Evolutionary conservation across 2,797 vertebrate genomes (phyloP).

Genomic region (Onychomys torridus): DNA sequence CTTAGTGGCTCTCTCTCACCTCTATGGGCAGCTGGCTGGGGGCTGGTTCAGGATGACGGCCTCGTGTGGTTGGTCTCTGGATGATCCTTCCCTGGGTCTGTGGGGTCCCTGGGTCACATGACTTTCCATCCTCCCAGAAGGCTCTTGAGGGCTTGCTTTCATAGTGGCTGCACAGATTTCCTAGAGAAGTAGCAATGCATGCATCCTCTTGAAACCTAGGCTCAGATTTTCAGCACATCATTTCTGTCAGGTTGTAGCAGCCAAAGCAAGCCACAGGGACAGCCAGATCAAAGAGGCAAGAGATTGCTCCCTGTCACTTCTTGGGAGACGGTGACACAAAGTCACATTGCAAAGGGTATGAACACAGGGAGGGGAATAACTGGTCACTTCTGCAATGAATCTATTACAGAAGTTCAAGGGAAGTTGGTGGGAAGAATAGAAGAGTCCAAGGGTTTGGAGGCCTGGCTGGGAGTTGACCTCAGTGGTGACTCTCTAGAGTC

Average conservation of each 20-base stretch:
- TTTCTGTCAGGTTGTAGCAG: not conserved
- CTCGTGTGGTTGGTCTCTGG: not conserved
- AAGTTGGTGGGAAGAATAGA: not conserved
- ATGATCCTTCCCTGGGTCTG: not conserved
- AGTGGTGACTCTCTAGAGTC: not conserved
- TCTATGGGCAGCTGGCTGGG: not conserved
- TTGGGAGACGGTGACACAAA: not conserved
- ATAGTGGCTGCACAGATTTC: not conserved
- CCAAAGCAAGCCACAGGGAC: not conserved
- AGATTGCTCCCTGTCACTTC: not conserved
- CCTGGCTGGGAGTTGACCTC: not conserved
- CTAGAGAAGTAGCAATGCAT: not conserved
- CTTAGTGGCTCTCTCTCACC: not conserved
- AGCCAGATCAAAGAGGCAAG: not conserved
- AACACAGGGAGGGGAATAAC: not conserved
- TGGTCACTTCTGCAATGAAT: not conserved
- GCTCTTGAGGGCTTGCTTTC: not conserved
- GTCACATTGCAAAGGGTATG: conserved; percentile 9
- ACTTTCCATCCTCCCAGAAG: not conserved
- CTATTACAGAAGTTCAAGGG: not conserved
- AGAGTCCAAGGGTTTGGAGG: not conserved
- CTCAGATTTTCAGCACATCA: not conserved
- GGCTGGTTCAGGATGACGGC: not conserved
- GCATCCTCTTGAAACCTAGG: not conserved
- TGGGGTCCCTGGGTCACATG: not conserved